Evolutionary conservation across 2,113 vertebrate species (phyloP).

Genomic region (Marcusenius ussheri): DNA sequence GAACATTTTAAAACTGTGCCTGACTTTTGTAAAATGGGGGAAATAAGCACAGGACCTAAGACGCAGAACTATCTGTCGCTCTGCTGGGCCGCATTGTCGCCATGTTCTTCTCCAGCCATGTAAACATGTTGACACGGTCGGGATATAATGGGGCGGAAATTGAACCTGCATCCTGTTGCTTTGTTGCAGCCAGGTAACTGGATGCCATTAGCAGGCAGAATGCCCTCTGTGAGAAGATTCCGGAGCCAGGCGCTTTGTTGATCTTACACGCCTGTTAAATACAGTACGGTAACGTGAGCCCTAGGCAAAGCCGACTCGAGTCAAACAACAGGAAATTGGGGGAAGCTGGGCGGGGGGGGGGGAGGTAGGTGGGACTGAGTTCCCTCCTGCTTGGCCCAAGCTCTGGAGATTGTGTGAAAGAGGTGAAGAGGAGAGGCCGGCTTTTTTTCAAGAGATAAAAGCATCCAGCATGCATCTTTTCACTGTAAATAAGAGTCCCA

Average conservation of each 20-base stretch:
- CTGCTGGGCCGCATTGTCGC: not conserved
- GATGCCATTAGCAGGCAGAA: conserved; percentile 13
- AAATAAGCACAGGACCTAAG: not conserved
- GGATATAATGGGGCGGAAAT: not conserved
- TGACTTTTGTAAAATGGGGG: not conserved
- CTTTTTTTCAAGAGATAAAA: not conserved
- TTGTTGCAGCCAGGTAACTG: conserved; percentile 11
- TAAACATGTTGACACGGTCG: conserved; percentile 1
- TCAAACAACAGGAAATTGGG: conserved; percentile 17
- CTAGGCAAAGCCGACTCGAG: not conserved
- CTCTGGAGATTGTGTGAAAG: not conserved
- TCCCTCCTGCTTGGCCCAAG: not conserved
- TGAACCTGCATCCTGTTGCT: conserved; percentile 4
- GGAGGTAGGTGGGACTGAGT: not conserved
- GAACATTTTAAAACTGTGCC: not conserved
- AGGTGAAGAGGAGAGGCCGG: not conserved
- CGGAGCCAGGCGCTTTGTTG: conserved; percentile 4
- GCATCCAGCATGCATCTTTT: not conserved
- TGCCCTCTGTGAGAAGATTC: not conserved
- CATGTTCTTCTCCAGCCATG: not conserved
- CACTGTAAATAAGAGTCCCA: not conserved
- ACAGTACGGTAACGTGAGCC: conserved; percentile 7
- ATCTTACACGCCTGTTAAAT: conserved; percentile 19
- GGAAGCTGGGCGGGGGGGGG: not conserved
- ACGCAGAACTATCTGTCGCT: not conserved